phyloP scores from a whole-genome alignment of 1,140 invertebrate genomes.

The Adoxophyes honmai region DNA sequence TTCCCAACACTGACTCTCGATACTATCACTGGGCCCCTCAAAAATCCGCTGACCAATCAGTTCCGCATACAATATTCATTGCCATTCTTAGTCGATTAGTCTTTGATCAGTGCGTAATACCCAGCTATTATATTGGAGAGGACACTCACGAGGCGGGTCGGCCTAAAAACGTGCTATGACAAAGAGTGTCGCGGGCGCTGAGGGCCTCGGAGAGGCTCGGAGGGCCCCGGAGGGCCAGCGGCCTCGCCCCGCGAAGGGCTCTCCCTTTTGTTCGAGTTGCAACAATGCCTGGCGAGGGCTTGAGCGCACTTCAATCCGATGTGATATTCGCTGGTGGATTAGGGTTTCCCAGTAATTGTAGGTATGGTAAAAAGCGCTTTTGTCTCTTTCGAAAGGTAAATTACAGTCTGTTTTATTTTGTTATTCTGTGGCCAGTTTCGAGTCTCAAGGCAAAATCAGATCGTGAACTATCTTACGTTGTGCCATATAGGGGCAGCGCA shows the following conservation, averaged over 20 bases:
- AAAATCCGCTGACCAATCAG: background rate
- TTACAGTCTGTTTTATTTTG: background rate
- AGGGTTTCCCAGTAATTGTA: slow-evolving; percentile 29
- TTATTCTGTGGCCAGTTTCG: no score
- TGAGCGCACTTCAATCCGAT: slow-evolving; percentile 61
- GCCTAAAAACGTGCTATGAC: slow-evolving; percentile 69
- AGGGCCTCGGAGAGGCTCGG: slow-evolving; percentile 31
- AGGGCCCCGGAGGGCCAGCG: slow-evolving; percentile 39
- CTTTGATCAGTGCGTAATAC: slow-evolving; percentile 15
- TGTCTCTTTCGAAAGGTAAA: background rate
- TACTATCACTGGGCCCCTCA: no score
- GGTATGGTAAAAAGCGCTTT: slow-evolving; percentile 6
- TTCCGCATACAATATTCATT: slow-evolving; percentile 9
- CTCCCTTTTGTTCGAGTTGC: slow-evolving; percentile 68
- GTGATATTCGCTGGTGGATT: slow-evolving; percentile 63
- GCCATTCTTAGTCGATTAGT: slow-evolving; percentile 2
- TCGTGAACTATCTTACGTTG: no score
- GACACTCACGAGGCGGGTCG: slow-evolving; percentile 31
- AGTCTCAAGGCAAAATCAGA: no score
- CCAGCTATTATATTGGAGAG: slow-evolving; percentile 5
- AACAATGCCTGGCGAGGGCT: slow-evolving; percentile 60
- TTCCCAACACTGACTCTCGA: no score
- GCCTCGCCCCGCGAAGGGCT: slow-evolving; percentile 60
- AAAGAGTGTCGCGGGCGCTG: slow-evolving; percentile 52
- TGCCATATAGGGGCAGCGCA: no score